These are phyloP conservation scores for Myioborus miniatus DNA, from an alignment of 2,797 vertebrate species.

Conservation along the genomic window DNA sequence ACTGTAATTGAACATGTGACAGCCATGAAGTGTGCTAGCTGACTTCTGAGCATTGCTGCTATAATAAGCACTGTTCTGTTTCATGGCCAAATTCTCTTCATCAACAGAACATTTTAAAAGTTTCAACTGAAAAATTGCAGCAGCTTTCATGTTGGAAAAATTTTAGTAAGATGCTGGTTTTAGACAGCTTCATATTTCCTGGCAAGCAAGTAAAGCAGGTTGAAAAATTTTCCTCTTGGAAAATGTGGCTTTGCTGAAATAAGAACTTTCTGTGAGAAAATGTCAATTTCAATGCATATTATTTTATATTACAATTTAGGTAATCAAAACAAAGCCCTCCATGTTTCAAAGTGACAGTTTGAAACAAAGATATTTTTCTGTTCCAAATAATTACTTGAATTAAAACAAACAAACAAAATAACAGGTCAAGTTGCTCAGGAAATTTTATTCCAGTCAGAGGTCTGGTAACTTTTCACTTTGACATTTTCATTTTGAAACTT, in stretches of 20 bases:
- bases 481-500: background rate
- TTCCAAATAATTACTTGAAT: background rate
- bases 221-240: conserved; percentile 39
- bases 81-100: background rate
- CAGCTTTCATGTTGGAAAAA: conserved; percentile 29
- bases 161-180: background rate
- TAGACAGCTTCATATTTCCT: conserved; percentile 39
- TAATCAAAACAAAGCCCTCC: background rate
- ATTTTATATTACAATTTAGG: background rate
- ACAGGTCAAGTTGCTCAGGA: background rate
- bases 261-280: conserved; percentile 13
- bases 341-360: background rate
- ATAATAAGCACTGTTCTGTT: conserved; percentile 9
- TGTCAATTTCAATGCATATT: background rate
- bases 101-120: conserved; percentile 17
- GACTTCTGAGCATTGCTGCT: conserved; percentile 1
- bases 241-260: conserved; percentile 47
- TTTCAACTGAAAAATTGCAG: conserved; percentile 24
- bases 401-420: background rate
- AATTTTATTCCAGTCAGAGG: background rate
- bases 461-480: background rate
- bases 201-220: conserved; percentile 41
- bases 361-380: background rate
- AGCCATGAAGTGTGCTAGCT: conserved; percentile 38
- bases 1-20: conserved; percentile 37